These are phyloP conservation scores for Phrynosoma platyrhinos DNA, from an alignment of 2,113 vertebrate species.

Conservation along the genomic window DNA sequence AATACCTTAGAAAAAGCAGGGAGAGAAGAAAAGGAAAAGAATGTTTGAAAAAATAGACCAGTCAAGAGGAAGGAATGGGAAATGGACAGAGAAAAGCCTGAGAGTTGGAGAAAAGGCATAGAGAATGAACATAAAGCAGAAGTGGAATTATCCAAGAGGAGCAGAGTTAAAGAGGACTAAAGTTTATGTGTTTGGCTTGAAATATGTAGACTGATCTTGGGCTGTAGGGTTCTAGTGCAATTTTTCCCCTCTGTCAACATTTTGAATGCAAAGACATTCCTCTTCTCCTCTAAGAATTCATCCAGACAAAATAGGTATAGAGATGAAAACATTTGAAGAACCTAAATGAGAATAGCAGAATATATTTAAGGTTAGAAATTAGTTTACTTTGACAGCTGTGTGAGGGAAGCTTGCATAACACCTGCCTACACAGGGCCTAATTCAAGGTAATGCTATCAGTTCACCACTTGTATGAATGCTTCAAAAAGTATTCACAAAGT, in stretches of 20 bases:
- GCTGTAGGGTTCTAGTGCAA: neutral
- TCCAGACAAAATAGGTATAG: neutral
- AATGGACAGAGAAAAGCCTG: neutral
- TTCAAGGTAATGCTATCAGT: constrained; percentile 67
- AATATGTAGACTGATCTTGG: neutral
- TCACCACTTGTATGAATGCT: constrained; percentile 50
- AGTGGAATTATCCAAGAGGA: neutral
- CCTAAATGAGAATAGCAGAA: constrained; percentile 44
- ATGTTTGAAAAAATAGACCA: neutral
- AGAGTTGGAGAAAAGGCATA: neutral
- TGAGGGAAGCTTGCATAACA: constrained; percentile 74
- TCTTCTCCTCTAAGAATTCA: neutral
- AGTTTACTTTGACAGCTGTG: constrained; percentile 65
- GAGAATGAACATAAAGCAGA: neutral
- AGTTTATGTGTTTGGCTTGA: neutral
- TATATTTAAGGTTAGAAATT: constrained; percentile 56
- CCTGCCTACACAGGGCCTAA: constrained; percentile 65
- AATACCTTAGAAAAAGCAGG: neutral
- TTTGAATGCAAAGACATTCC: neutral
- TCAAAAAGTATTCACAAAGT: constrained; percentile 49
- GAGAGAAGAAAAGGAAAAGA: neutral
- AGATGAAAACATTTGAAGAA: constrained; percentile 39
- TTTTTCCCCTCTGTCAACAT: neutral
- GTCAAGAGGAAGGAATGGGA: neutral
- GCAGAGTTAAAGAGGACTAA: neutral